phyloP scores from a whole-genome alignment of 2,797 vertebrate genomes.

The Nothura maculosa region DNA sequence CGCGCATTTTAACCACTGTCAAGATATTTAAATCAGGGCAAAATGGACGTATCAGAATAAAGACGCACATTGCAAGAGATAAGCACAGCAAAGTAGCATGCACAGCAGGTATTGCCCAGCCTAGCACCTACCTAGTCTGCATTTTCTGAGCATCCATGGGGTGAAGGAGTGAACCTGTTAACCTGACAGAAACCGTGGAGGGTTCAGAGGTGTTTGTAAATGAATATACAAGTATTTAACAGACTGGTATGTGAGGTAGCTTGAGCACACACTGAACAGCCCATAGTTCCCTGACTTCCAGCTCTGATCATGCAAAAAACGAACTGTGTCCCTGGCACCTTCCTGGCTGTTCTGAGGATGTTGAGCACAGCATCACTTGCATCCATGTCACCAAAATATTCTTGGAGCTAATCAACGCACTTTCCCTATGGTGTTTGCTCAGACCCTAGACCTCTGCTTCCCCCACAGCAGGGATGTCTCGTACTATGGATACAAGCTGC shows the following conservation, averaged over 20 bases:
- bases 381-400: accelerated
- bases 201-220: background rate
- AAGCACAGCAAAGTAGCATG: background rate
- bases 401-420: background rate
- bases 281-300: background rate
- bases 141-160: background rate
- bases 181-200: background rate
- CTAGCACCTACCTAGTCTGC: background rate
- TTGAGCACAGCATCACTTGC: background rate
- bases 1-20: background rate
- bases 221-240: background rate
- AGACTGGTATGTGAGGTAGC: background rate
- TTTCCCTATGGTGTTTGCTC: background rate
- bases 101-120: background rate
- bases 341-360: background rate
- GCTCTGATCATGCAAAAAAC: accelerated
- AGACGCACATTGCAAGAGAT: background rate
- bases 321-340: background rate
- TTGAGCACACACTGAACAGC: background rate
- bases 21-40: background rate
- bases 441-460: background rate
- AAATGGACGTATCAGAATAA: background rate
- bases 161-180: background rate
- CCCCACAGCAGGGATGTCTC: background rate
- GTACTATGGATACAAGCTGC: background rate